Conservation (phyloP, 2,888 invertebrate genomes). For the Drosophila mulleri region DNA sequence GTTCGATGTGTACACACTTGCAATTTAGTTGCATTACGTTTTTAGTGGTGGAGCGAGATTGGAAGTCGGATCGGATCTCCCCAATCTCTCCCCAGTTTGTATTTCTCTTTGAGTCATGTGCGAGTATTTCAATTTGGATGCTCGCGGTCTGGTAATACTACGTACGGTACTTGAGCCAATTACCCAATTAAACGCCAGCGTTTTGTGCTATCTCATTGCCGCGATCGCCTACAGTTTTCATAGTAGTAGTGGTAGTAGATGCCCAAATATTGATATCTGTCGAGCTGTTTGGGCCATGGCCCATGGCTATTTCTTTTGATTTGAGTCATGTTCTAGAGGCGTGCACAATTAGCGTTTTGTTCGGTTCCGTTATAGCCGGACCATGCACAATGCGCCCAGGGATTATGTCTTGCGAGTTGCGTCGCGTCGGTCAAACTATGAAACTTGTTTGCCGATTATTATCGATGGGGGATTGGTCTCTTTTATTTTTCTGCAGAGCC, state of each 20-base stretch:
- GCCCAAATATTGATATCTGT: constrained; percentile 76
- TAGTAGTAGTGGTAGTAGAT: constrained; percentile 51
- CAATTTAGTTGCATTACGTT: constrained; percentile 66
- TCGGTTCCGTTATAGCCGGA: constrained; percentile 70
- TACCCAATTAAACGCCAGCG: constrained; percentile 79
- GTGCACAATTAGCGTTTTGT: constrained; percentile 78
- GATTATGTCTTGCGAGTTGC: constrained; percentile 61
- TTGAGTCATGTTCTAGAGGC: constrained; percentile 80
- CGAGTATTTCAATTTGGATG: constrained; percentile 72
- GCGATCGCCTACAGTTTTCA: constrained; percentile 45
- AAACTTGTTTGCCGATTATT: constrained; percentile 74
- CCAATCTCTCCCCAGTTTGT: constrained; percentile 29
- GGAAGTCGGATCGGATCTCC: constrained; percentile 4
- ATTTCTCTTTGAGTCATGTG: constrained; percentile 56
- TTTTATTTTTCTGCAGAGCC: constrained; percentile 31
- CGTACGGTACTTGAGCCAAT: constrained; percentile 81
- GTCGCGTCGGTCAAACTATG: constrained; percentile 48
- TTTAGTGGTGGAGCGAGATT: constrained; percentile 12
- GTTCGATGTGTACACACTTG: constrained; percentile 57
- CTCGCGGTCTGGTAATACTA: constrained; percentile 48
- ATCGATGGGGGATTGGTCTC: constrained; percentile 62
- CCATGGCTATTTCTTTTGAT: constrained; percentile 65
- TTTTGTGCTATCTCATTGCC: constrained; percentile 78
- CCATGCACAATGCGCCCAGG: constrained; percentile 65
- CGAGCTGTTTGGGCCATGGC: constrained; percentile 45